phyloP scores from a whole-genome alignment of 2,113 vertebrate species.

The Willisornis vidua region DNA sequence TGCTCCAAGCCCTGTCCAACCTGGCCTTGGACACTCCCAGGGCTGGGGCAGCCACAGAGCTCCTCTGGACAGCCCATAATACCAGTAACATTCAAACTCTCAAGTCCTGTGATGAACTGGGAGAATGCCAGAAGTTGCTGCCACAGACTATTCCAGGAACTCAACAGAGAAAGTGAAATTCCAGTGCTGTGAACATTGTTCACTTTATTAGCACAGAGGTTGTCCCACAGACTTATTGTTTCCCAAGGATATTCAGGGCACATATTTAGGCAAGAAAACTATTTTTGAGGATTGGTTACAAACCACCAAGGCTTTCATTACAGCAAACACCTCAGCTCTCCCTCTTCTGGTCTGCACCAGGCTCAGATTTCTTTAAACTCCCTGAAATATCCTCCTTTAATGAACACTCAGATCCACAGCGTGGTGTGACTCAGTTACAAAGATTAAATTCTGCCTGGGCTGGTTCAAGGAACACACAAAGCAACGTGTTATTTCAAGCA shows the following conservation, averaged over 20 bases:
- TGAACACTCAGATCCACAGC: neutral
- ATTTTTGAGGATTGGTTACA: neutral
- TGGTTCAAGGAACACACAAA: neutral
- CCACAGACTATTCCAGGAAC: fast-evolving
- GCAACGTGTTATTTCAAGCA: neutral
- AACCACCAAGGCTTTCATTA: neutral
- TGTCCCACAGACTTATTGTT: neutral
- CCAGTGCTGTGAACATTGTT: neutral
- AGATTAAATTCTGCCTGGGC: neutral
- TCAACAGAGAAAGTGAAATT: neutral
- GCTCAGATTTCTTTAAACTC: neutral
- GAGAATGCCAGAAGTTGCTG: neutral
- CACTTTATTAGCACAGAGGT: neutral
- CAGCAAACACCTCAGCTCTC: neutral
- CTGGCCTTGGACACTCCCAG: neutral
- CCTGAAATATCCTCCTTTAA: neutral
- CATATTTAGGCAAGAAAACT: neutral
- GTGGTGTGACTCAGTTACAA: neutral
- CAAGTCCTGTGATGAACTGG: neutral
- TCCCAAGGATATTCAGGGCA: neutral
- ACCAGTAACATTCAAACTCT: neutral
- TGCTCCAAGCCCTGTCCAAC: neutral
- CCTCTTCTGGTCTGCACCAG: too few species aligned
- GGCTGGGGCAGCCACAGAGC: neutral
- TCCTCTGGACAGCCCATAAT: neutral